Base-by-base conservation (phyloP, 2,113 vertebrate genomes). In the Thinocorus orbignyianus region DNA sequence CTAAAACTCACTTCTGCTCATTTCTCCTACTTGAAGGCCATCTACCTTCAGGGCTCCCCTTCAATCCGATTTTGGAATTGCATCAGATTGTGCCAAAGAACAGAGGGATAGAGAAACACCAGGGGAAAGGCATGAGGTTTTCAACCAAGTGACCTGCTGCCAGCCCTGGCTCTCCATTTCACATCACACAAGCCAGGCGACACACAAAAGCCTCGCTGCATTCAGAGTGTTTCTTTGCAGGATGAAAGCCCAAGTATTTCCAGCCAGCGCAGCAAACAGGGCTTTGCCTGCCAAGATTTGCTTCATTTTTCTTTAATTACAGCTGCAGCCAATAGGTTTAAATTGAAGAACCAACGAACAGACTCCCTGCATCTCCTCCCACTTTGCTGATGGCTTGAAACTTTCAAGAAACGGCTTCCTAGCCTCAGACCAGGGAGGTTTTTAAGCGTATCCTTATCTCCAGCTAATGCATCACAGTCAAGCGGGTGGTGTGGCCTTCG, bases 251-350 rank as follows among this genome's bases (percentile, higher is more conserved):
- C 35, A 81, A 91, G 80, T 35, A 57, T 81, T 93, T 68, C 61
- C 80, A 93, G 76, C 39, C 82, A 91, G 80, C 28, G n/a, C 24
- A 83, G 71, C 64, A 68, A 83, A 52, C 48, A 31, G 1, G 6
- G 20, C 13, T 68, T 84, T 89, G 39, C 46, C 37, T 92, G 93
- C 92, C 90, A 94, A 94, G 86, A 61, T 84, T 41, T 72, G 44
- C 52, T 72, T 86, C 22, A 22, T 93, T 93, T 94, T 93, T 88
- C 48, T 88, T 92, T 84, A 86, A 90, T 95, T 93, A 60, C 54
- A 61, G 77, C 72, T 54, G 66, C 51, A 88, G 31, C 92, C 86
- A 96, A 84, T 89, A 66, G 42, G 44, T 92, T 95, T 92, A 91
- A 96, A 96, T 37, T 60, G 35, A 48, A 81, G 35, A 91, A 28